phyloP scores from a whole-genome alignment of 2,888 invertebrate genomes.

The Thysanoteuthis rhombus region DNA sequence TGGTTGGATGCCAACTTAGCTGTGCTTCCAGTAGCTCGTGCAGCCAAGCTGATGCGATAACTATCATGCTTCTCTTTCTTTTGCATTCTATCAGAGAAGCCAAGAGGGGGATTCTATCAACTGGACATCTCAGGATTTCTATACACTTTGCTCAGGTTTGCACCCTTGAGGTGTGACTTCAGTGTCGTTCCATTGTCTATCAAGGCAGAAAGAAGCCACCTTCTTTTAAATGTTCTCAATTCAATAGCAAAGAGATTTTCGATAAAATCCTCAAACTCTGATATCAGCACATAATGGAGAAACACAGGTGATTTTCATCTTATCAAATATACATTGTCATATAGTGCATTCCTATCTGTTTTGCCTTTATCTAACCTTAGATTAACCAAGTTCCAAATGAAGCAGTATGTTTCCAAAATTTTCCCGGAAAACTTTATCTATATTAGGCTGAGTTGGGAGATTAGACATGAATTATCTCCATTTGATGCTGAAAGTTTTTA shows the following conservation, averaged over 20 bases:
- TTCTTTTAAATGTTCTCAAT: not conserved
- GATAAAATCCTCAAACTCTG: not conserved
- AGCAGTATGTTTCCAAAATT: not conserved
- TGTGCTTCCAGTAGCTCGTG: no score
- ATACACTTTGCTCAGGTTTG: no score
- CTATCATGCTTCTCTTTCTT: no score
- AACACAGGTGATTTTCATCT: not conserved
- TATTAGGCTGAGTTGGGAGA: not conserved
- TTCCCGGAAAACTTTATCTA: not conserved
- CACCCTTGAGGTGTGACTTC: no score
- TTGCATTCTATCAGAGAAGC: no score
- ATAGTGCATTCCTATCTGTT: not conserved
- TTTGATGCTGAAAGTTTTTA: not conserved
- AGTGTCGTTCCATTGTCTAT: no score
- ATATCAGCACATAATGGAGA: not conserved
- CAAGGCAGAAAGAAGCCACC: no score
- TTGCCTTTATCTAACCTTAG: not conserved
- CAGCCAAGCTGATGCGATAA: no score
- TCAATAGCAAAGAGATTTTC: not conserved
- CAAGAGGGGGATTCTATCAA: no score
- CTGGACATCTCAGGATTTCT: no score
- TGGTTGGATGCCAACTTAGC: no score
- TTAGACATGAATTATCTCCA: not conserved
- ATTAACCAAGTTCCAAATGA: not conserved
- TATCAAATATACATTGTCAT: not conserved